Evolutionary conservation across 2,797 vertebrate genomes (phyloP).

Genomic region (Phataginus tricuspis): DNA sequence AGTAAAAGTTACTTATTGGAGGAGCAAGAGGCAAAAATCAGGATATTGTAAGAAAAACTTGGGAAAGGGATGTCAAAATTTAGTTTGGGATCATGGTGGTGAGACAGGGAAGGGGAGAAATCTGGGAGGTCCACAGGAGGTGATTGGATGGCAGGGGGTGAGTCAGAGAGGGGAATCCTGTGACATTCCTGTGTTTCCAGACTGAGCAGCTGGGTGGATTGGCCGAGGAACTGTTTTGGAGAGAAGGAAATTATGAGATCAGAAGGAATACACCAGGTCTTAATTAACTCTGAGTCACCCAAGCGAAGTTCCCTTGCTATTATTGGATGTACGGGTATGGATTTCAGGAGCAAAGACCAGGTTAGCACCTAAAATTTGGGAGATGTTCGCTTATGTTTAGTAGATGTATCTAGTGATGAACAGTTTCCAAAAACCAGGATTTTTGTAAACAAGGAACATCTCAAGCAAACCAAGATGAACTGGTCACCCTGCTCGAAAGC

Average conservation of each 20-base stretch:
- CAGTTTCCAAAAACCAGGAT: background rate
- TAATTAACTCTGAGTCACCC: background rate
- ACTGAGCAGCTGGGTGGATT: background rate
- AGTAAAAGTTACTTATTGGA: background rate
- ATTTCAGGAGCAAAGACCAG: background rate
- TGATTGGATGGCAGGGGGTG: background rate
- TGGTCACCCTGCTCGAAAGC: background rate
- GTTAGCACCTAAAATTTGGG: background rate
- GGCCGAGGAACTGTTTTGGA: background rate
- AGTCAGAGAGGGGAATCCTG: background rate
- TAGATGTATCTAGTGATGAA: background rate
- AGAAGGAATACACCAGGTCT: background rate
- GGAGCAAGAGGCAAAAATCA: background rate
- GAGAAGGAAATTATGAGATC: background rate
- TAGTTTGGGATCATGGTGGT: accelerated
- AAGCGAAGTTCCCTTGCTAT: background rate
- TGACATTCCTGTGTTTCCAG: background rate
- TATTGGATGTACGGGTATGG: too few relatives aligned
- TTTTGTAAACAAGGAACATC: background rate
- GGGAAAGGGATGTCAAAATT: background rate
- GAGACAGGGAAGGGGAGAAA: accelerated
- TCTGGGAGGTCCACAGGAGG: background rate
- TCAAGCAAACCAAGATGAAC: background rate
- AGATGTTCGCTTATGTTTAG: background rate
- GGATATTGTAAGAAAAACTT: background rate